phyloP scores from a whole-genome alignment of 2,113 vertebrate species.

The Sphyrna mokarran region DNA sequence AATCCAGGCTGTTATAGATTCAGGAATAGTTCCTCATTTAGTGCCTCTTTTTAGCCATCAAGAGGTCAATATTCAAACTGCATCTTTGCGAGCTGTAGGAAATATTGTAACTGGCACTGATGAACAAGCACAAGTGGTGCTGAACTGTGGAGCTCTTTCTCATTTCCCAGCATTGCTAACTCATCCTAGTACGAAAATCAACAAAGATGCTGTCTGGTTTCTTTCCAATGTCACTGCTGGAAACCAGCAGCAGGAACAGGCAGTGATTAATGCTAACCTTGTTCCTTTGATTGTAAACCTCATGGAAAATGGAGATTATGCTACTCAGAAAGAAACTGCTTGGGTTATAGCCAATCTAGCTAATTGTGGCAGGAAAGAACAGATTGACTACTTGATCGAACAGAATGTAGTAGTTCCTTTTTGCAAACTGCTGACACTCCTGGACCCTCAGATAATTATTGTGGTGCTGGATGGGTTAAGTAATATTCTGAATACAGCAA shows the following conservation, averaged over 20 bases:
- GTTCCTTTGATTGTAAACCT: conserved; percentile 98
- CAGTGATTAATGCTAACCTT: conserved; percentile 92
- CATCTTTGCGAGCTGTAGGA: conserved; percentile 87
- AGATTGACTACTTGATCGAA: conserved; percentile 94
- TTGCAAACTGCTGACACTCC: conserved; percentile 93
- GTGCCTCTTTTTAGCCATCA: conserved; percentile 96
- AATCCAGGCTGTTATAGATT: conserved; percentile 99
- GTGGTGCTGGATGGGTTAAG: conserved; percentile 96
- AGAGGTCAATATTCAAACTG: conserved; percentile 99
- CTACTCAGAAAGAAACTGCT: conserved; percentile 95
- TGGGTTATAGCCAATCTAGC: conserved; percentile 99
- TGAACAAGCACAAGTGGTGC: conserved; percentile 96
- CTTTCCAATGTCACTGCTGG: conserved; percentile 98
- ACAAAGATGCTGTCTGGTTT: conserved; percentile 99
- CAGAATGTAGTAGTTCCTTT: conserved; percentile 96
- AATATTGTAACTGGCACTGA: conserved; percentile 98
- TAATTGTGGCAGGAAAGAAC: conserved; percentile 95
- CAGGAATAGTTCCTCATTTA: conserved; percentile 87
- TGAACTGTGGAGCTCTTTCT: conserved; percentile 91
- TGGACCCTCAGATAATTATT: conserved; percentile 95
- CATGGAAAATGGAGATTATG: conserved; percentile 97
- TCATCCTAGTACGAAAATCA: conserved; percentile 98
- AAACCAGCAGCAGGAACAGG: conserved; percentile 98
- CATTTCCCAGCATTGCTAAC: conserved; percentile 93
- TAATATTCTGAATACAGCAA: conserved; percentile 99